Evolutionary conservation across 2,888 invertebrate species (phyloP), one percentile per base, ranked within the genome.

Genomic region (Diarsia dahlii): DNA sequence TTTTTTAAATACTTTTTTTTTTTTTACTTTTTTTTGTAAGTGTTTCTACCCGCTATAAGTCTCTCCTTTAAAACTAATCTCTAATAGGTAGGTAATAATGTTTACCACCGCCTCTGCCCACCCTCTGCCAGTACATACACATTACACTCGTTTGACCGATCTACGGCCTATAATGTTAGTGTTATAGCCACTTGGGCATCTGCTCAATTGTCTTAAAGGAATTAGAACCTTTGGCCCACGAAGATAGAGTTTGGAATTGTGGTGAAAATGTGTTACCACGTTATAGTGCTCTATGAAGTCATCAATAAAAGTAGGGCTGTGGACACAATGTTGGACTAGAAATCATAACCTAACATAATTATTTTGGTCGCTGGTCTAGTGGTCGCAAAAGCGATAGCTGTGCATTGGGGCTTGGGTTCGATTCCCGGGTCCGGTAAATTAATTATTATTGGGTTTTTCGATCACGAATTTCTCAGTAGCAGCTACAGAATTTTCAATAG

Each of bases 101-200:
- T 85, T 77, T 79, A 80, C 80, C 74, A 67, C 52, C 71, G 66
- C 46, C 69, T 18, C 71, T 62, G 66, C 80, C 78, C 77, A 68
- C 83, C 76, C 74, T 68, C 63, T 46, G 15, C 56, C 78, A 68
- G 86, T 87, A 87, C 82, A 78, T 54, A 82, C 68, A 70, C 64
- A 85, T 84, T 82, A 85, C 74, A 86, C 76, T 87, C 87, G 75
- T 87, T 83, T 85, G 84, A 86, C 86, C 88, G 88, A 86, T 86
- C 81, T 83, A 79, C 68, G 74, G 77, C 75, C 84, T 79, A 83
- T 79, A 74, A 85, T 77, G 72, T 77, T 78, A 83, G 64, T 81
- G 77, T 79, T 77, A 77, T 69, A 74, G 71, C 75, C 71, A 81
- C 81, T 82, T 81, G 71, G 72, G 65, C 58, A 73, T 78, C 66